Percentiles rank a stretch among this genome's conserved stretches.
phyloP scores from a whole-genome alignment of 2,797 vertebrate species.

The Amphiprion clarkii region DNA sequence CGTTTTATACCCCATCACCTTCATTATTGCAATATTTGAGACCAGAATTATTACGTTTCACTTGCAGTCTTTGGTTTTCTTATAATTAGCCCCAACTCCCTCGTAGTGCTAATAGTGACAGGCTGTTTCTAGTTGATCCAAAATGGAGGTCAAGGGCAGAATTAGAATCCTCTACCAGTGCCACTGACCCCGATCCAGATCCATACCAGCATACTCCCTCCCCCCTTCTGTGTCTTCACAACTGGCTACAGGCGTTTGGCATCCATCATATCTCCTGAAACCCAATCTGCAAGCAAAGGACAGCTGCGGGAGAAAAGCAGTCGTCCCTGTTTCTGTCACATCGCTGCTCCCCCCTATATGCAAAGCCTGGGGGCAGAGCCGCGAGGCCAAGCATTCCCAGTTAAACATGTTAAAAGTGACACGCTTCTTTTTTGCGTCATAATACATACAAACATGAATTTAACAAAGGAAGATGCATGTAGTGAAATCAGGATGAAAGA shows the following conservation, averaged over 20 bases:
- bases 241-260: constrained; percentile 91
- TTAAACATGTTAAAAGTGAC: constrained; percentile 38
- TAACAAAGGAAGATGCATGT: neutral
- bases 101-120: constrained; percentile 46
- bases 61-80: constrained; percentile 20
- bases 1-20: constrained; percentile 18
- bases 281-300: constrained; percentile 89
- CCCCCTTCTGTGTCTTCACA: constrained; percentile 81
- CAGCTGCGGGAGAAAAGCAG: constrained; percentile 87
- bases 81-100: constrained; percentile 37
- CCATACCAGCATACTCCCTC: constrained; percentile 53
- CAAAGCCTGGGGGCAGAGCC: constrained; percentile 56
- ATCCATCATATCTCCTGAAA: constrained; percentile 93
- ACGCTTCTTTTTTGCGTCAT: constrained; percentile 5
- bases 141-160: constrained; percentile 85
- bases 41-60: constrained; percentile 17
- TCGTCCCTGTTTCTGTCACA: constrained; percentile 63
- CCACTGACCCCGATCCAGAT: constrained; percentile 89
- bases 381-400: constrained; percentile 22
- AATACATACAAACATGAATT: constrained; percentile 5
- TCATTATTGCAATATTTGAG: constrained; percentile 18
- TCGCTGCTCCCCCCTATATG: constrained; percentile 18
- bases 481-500: constrained; percentile 16
- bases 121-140: constrained; percentile 55
- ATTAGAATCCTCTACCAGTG: constrained; percentile 87